phyloP scores from a whole-genome alignment of 1,140 invertebrate species.

The Brachionus manjavacas region DNA sequence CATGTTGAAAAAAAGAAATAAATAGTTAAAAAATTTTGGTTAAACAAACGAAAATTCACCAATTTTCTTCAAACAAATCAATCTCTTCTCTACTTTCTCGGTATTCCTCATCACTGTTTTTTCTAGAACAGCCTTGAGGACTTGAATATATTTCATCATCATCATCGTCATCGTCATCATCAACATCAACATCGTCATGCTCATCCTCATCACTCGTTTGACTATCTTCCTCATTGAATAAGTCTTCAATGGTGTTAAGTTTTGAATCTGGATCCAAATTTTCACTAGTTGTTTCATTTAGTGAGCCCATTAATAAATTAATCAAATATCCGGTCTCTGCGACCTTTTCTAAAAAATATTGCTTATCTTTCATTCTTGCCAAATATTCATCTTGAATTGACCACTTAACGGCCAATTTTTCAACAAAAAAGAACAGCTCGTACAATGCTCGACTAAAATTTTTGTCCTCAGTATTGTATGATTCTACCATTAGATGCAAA shows the following conservation, averaged over 20 bases:
- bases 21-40: not conserved
- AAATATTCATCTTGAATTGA: not conserved
- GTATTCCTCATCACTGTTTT: not conserved
- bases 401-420: slow-evolving; percentile 30
- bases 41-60: not conserved
- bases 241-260: not conserved
- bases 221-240: not conserved
- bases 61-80: not conserved
- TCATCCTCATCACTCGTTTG: not conserved
- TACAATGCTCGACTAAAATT: slow-evolving; percentile 15
- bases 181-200: not conserved
- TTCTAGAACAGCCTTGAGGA: not conserved
- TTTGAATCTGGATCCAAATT: not conserved
- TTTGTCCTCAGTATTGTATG: not conserved
- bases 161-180: not conserved
- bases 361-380: slow-evolving; percentile 11
- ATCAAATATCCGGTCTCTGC: not conserved
- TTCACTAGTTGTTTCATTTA: not conserved
- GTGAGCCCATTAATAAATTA: not conserved
- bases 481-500: not conserved
- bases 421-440: slow-evolving; percentile 32
- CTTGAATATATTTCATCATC: not conserved
- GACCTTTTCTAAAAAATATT: not conserved
- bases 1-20: not conserved
- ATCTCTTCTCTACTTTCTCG: not conserved